Percentiles rank a stretch among this genome's conserved stretches.
phyloP scores from a whole-genome alignment of 2,113 vertebrate genomes.

The Psittacara wagleri region DNA sequence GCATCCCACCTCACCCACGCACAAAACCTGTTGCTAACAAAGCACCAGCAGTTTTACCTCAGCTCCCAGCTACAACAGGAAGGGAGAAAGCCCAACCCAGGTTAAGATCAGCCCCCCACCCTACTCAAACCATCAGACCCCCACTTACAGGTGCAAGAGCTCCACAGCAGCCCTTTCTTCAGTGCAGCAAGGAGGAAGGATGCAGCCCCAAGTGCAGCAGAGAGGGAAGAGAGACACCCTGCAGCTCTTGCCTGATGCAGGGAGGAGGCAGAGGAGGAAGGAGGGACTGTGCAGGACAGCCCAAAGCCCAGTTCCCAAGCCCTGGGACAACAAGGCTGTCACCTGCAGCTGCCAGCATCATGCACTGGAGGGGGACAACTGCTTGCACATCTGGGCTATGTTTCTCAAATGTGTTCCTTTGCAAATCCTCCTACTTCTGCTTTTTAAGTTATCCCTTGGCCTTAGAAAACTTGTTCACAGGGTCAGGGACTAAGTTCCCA shows the following conservation, averaged over 20 bases:
- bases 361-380: fast-evolving
- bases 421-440: background rate
- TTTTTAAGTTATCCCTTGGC: background rate
- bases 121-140: fast-evolving
- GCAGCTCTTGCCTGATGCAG: background rate
- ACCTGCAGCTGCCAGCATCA: background rate
- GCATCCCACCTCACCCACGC: background rate
- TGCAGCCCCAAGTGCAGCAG: background rate
- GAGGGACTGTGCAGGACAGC: background rate
- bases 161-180: background rate
- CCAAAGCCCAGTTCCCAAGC: background rate
- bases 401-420: fast-evolving
- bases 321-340: background rate
- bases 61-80: background rate
- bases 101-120: background rate
- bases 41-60: background rate
- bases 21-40: background rate
- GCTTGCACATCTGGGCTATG: background rate
- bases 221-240: background rate
- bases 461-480: background rate
- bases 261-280: background rate
- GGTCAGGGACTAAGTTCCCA: background rate
- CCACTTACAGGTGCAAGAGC: background rate
- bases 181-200: background rate
- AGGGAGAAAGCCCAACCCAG: background rate